Evolutionary conservation across 2,797 vertebrate genomes (phyloP).

Genomic region (Coregonus ussuriensis): DNA sequence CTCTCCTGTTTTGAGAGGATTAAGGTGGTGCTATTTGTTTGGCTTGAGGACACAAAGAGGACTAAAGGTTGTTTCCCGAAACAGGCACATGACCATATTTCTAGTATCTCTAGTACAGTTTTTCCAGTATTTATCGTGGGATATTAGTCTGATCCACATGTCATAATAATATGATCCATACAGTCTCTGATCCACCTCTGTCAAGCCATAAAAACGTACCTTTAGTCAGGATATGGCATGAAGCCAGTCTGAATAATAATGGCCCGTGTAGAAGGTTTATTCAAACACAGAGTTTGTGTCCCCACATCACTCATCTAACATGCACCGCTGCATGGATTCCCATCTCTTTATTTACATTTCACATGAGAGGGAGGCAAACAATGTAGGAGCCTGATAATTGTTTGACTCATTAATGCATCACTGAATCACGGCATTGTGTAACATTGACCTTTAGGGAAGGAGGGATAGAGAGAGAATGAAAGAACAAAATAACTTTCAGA

Average conservation of each 20-base stretch:
- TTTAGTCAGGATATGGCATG: constrained; percentile 56
- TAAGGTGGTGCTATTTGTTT: constrained; percentile 16
- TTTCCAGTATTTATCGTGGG: constrained; percentile 2
- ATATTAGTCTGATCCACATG: constrained; percentile 41
- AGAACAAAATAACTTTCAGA: not conserved
- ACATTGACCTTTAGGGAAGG: too few species aligned
- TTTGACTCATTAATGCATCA: constrained; percentile 49
- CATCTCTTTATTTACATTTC: constrained; percentile 22
- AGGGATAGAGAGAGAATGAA: not conserved
- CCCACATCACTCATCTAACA: constrained; percentile 20
- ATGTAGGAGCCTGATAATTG: constrained; percentile 36
- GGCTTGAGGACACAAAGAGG: constrained; percentile 13
- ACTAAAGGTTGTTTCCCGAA: not conserved
- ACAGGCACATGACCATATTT: constrained; percentile 1
- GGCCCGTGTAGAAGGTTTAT: constrained; percentile 30
- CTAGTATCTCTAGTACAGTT: constrained; percentile 17
- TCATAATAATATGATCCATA: constrained; percentile 54
- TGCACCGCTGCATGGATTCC: constrained; percentile 25
- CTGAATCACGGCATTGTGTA: constrained; percentile 10
- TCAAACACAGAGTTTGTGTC: constrained; percentile 40
- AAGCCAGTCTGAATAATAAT: constrained; percentile 49
- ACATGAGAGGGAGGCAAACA: constrained; percentile 41
- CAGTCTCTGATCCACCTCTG: constrained; percentile 39
- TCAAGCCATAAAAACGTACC: constrained; percentile 51
- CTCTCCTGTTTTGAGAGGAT: constrained; percentile 3